Evolutionary conservation across 2,113 vertebrate species (phyloP).

Genomic region (Pungitius pungitius): DNA sequence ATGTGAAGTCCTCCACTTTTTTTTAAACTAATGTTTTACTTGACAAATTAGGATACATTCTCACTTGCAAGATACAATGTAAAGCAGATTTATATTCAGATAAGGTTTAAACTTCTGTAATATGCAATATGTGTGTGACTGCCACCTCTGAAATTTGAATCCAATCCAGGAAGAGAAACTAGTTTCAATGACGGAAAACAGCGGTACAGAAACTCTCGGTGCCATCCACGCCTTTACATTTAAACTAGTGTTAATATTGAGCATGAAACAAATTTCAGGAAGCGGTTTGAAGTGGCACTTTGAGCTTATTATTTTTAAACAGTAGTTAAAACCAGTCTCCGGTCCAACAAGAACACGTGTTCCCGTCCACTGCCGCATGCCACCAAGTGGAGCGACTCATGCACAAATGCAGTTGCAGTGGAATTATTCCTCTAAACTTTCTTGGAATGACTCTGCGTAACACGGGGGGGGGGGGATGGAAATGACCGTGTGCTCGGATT

Average conservation of each 20-base stretch:
- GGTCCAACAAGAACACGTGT: background rate
- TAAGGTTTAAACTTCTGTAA: background rate
- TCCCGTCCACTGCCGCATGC: too few species aligned
- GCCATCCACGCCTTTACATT: background rate
- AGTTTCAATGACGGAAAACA: background rate
- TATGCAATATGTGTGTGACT: background rate
- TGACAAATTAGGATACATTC: background rate
- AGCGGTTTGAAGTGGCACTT: background rate
- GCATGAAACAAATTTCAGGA: background rate
- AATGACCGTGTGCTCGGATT: constrained; percentile 27
- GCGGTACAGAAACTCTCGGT: background rate
- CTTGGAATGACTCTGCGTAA: constrained; percentile 23
- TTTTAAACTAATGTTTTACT: background rate
- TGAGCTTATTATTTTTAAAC: background rate
- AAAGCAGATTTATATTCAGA: background rate
- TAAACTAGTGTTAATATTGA: background rate
- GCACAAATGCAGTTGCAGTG: background rate
- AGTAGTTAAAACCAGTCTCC: background rate
- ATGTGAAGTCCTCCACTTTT: background rate
- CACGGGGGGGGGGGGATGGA: background rate
- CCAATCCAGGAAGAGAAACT: background rate
- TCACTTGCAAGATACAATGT: too few species aligned
- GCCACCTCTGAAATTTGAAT: background rate
- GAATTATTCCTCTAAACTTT: constrained; percentile 19
- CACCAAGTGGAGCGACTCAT: constrained; percentile 5